Evolutionary conservation across 2,113 vertebrate genomes (phyloP), one percentile per base, ranked within the genome.

Genomic region (Taurulus bubalis): DNA sequence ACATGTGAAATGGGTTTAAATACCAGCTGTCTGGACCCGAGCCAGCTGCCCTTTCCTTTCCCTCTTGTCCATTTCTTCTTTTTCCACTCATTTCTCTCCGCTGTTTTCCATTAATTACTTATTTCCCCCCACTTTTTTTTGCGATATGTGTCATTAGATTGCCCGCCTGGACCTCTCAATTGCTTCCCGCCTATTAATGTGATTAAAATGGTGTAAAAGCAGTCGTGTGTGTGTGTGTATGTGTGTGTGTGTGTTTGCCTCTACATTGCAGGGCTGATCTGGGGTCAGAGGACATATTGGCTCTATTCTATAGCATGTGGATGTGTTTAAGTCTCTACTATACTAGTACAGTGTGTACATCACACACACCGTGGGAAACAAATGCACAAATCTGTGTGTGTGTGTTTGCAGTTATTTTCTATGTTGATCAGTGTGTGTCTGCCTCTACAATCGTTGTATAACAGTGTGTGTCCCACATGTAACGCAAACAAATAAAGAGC

Each of bases 401-500:
- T 79, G 58, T 47, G 1, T 80, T 36, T 77, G 58, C 24, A 53
- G 18, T 64, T 65, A 51, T 74, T 79, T 82, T 77, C 40, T 55
- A 24, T 12, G 51, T 62, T 38, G 56, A 70, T 88, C 80, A 79
- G 60, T 63, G 34, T 67, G 82, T 89, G 90, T 89, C 84, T 87
- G 71, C 62, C 75, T 84, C 66, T 80, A 65, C 68, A 77, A 64
- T 80, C 40, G 53, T 72, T 70, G 53, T 80, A 70, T 89, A 87
- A 83, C 80, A 79, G 36, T 65, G 63, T 67, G 82, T 89, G 89
- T 88, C 84, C 92, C 87, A 87, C 85, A 90, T 84, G 88, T 80
- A 92, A 93, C 80, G 67, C 90, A 94, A 93, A 94, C 92, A 94
- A 93, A 92, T 93, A 92, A 92, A 93, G 86, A 92, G 89, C 91